A percentile compares a stretch with the other conserved stretches of the same genome.
Conservation (phyloP, 1,140 invertebrate genomes). For the Cataglyphis hispanica region DNA sequence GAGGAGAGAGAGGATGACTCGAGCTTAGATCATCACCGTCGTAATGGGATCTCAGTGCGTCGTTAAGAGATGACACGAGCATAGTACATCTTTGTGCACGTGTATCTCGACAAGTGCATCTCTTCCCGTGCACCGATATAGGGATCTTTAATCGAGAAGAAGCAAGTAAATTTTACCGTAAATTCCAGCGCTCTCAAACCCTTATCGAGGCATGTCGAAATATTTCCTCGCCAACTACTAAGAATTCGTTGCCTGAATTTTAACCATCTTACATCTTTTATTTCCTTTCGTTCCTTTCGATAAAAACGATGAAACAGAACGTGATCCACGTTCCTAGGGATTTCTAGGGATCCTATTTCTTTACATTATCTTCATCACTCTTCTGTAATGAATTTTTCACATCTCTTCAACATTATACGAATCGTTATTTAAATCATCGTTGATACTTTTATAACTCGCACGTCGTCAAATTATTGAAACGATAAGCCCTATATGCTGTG, state of each 20-base stretch:
- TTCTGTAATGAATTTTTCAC: background rate
- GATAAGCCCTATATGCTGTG: background rate
- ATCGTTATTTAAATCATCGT: constrained; percentile 11
- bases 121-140: constrained; percentile 28
- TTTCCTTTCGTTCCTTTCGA: background rate
- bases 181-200: constrained; percentile 13
- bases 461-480: background rate
- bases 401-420: background rate
- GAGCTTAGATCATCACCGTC: constrained; percentile 58
- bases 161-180: constrained; percentile 16
- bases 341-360: background rate
- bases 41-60: constrained; percentile 71
- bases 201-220: constrained; percentile 19
- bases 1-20: background rate
- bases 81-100: constrained; percentile 30
- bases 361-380: background rate
- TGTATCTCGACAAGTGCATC: constrained; percentile 42
- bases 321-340: no score
- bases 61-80: constrained; percentile 66
- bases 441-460: background rate
- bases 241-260: constrained; percentile 31
- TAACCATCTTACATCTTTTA: background rate
- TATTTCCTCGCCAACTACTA: background rate
- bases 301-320: background rate
- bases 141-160: background rate